Evolutionary conservation across 2,113 vertebrate species (phyloP).

Genomic region (Ceyx margarethae): DNA sequence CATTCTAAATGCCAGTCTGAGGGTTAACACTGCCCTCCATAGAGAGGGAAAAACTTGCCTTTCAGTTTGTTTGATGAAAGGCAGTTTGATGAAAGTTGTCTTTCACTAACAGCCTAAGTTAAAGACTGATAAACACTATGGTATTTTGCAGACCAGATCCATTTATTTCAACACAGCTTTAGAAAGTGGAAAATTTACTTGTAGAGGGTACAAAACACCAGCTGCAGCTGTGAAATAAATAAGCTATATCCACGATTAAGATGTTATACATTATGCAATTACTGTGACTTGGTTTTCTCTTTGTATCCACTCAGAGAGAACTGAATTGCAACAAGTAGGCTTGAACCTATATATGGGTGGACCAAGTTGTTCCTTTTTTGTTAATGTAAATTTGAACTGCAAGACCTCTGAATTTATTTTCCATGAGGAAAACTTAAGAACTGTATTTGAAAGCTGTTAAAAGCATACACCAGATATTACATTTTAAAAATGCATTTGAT

Average conservation of each 20-base stretch:
- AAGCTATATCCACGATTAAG: background rate
- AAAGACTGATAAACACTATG: background rate
- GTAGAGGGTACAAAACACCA: background rate
- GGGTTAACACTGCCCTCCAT: rapidly evolving
- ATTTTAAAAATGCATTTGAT: background rate
- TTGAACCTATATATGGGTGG: background rate
- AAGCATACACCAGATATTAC: background rate
- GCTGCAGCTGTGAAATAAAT: background rate
- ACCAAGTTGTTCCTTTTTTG: background rate
- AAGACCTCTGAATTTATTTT: background rate
- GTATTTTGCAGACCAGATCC: background rate
- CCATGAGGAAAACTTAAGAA: background rate
- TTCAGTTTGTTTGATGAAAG: background rate
- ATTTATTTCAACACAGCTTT: background rate
- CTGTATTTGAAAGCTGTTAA: background rate
- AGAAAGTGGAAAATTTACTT: background rate
- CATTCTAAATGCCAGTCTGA: background rate
- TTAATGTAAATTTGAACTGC: background rate
- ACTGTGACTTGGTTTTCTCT: background rate
- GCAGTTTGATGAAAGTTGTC: background rate
- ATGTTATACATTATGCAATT: background rate
- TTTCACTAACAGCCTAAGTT: background rate
- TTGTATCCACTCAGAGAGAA: background rate
- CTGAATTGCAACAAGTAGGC: background rate
- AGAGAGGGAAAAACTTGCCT: background rate